Percentiles rank a stretch among this genome's conserved stretches.
These are phyloP conservation scores for Sarcophaga subvicina DNA, from an alignment of 2,888 invertebrate species.

Conservation along the genomic window DNA sequence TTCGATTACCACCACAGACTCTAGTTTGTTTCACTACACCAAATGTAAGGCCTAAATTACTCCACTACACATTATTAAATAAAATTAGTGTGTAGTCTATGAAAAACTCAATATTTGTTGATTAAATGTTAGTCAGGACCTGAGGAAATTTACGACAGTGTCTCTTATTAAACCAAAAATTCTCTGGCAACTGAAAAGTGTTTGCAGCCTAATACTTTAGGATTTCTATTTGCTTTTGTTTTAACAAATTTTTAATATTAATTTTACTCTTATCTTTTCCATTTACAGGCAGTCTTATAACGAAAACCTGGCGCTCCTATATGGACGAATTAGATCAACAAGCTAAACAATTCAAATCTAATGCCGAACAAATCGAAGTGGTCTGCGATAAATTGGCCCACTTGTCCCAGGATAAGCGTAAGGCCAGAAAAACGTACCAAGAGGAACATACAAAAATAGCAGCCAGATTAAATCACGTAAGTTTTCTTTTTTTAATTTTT, in stretches of 20 bases:
- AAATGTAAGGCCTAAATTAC: too few relatives aligned
- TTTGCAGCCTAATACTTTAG: too few relatives aligned
- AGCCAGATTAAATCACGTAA: slow-evolving; percentile 90
- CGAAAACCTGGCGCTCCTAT: slow-evolving; percentile 91
- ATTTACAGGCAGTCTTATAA: slow-evolving; percentile 85
- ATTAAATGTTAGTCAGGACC: too few relatives aligned
- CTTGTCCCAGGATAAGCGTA: slow-evolving; percentile 93
- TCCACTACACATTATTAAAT: too few relatives aligned
- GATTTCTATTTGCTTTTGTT: not conserved
- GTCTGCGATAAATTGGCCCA: slow-evolving; percentile 91
- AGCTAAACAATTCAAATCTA: slow-evolving; percentile 90
- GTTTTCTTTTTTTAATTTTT: slow-evolving; percentile 76
- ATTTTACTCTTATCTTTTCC: not conserved
- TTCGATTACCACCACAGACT: too few relatives aligned
- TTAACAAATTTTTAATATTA: not conserved
- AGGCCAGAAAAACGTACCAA: slow-evolving; percentile 92
- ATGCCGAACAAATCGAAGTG: slow-evolving; percentile 92
- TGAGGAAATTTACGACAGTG: too few relatives aligned
- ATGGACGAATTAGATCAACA: slow-evolving; percentile 95
- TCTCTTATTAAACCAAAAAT: too few relatives aligned
- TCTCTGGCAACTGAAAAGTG: too few relatives aligned
- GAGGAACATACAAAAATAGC: slow-evolving; percentile 94
- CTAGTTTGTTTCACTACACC: too few relatives aligned
- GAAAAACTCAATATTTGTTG: too few relatives aligned
- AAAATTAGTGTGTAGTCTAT: too few relatives aligned